phyloP scores from a whole-genome alignment of 2,113 vertebrate genomes.

The Psophia crepitans region DNA sequence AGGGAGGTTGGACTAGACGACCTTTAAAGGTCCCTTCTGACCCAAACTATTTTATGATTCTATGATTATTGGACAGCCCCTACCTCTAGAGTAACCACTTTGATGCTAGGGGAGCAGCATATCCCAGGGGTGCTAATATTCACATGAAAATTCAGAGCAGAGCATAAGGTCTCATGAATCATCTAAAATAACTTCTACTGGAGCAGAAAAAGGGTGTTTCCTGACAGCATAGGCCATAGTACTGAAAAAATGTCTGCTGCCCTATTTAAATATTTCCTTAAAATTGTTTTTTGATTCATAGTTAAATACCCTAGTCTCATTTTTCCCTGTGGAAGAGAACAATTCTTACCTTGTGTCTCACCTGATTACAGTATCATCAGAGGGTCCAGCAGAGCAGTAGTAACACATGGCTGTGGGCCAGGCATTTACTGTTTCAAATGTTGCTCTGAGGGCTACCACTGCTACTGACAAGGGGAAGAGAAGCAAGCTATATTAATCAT shows the following conservation, averaged over 20 bases:
- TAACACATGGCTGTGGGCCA: not conserved
- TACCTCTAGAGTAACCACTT: not conserved
- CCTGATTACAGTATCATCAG: not conserved
- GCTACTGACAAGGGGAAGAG: not conserved
- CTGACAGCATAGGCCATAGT: not conserved
- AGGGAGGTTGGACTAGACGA: too few relatives aligned
- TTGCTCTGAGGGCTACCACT: not conserved
- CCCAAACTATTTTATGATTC: too few relatives aligned
- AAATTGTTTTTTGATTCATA: not conserved
- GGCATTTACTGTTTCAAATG: not conserved
- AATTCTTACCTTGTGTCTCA: not conserved
- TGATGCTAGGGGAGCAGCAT: not conserved
- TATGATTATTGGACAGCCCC: not conserved
- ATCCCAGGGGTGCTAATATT: not conserved
- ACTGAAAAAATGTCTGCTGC: not conserved
- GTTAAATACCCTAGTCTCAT: not conserved
- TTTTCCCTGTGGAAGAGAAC: not conserved
- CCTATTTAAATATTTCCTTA: not conserved
- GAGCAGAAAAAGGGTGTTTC: not conserved
- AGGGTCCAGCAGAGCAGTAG: not conserved
- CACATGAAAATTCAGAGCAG: not conserved
- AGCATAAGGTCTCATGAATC: not conserved
- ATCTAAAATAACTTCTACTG: not conserved
- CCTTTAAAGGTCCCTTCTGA: too few relatives aligned
- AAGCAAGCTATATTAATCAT: slow-evolving; percentile 7